Base-by-base conservation (phyloP, 1,140 invertebrate species). In the Camponotus vicinus region DNA sequence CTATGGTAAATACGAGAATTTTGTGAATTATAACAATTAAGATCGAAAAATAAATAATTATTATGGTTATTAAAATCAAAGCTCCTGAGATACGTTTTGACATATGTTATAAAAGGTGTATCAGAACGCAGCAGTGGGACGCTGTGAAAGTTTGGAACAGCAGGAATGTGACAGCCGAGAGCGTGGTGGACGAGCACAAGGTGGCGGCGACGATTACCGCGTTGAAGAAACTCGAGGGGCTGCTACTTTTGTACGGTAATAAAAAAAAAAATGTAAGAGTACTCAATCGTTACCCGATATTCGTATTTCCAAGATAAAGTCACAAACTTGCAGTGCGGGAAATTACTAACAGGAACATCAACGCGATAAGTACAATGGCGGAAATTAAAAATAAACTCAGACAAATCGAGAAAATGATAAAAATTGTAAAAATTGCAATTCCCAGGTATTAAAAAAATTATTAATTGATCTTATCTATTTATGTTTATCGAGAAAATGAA, bases 111-210 rank as follows among this genome's bases (percentile, higher is more conserved):
- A 0, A 0, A 76, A 95, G 94, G 94, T 93, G 92, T 49, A 83
- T 95, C 3, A 91, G 95, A 87, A 93, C 82, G 27, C 88, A 89
- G 15, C 89, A 95, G 21, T 95, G 94, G 94, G 94, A 95, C 87
- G 89, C 92, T 71, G 88, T 92, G 0, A 87, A 71, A 32, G 75
- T 91, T 45, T 95, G 94, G 94, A 89, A 6, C 71, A 88, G 76
- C 6, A 92, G 88, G 79, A 88, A 91, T 21, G 77, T 90, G 3
- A 85, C 75, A 15, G 61, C 78, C 0, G 63, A 86, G 9, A 37
- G 55, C 13, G 8, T 73, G 9, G 86, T 86, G 5, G 88, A 92
- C 57, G 93, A 94, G 49, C 89, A 92, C 9, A 91, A 91, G 18
- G 90, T 94, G 42, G 80, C 89, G 21, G 87, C 88, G 2, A 92